Base-by-base conservation (phyloP, 2,888 invertebrate genomes). In the Eupithecia subfuscata region DNA sequence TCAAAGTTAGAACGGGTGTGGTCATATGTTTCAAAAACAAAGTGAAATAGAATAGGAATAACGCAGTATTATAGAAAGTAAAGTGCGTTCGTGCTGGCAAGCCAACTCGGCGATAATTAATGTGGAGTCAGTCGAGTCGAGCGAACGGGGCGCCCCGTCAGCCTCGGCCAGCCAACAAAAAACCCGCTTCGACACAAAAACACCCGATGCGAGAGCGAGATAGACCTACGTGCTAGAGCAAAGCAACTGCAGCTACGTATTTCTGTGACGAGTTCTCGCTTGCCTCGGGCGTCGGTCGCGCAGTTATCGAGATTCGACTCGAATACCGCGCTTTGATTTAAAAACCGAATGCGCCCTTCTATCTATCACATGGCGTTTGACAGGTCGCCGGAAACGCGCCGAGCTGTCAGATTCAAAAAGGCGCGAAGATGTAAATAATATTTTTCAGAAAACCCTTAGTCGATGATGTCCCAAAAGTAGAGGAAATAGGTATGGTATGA, bases 361-460 rank as follows among this genome's bases (percentile, higher is more conserved):
- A 94, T 94, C 92, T 92, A 94, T 94, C 95, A 95, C 93, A 94
- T 95, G 95, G 94, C 91, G 92, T 94, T 94, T 95, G 95, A 95
- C 95, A 95, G 95, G 88, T 93, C 92, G 90, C 89, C 92, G 93
- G 93, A 92, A 93, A 92, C 89, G 88, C 89, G 85, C 83, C 85
- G 88, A 90, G 84, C 92, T 94, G 95, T 94, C 95, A 94, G 86
- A 90, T 92, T 90, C 84, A 90, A 92, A 93, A 92, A 91, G 91
- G 93, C 93, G 94, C 93, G 94, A 88, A 86, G 84, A 84, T 83
- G 75, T 83, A 67, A 70, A 81, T 70, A 85, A 81, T 83, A 83
- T 84, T 87, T 86, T 83, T 75, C 80, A 75, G 77, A 69, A 76
- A 79, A 70, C 76, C 78, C 68, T 16, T 64, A 56, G 71, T 70